Conservation (phyloP, 2,888 invertebrate species). For the Drosophila fungiperda region DNA sequence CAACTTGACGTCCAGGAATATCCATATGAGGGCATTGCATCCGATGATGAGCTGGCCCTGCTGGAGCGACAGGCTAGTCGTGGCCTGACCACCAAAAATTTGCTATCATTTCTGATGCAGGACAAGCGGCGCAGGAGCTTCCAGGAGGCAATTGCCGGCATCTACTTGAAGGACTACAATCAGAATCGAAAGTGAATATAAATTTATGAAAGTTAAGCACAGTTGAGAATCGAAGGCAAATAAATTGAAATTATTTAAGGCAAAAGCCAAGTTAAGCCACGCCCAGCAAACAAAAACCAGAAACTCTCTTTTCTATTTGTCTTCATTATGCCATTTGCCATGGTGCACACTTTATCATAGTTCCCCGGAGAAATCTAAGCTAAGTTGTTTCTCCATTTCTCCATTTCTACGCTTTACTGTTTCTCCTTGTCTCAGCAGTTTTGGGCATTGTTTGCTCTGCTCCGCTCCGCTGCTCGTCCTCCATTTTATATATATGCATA, state of each 20-base stretch:
- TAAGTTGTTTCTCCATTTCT: slow-evolving; percentile 45
- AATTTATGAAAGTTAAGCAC: slow-evolving; percentile 10
- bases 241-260: slow-evolving; percentile 69
- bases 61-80: slow-evolving; percentile 63
- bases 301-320: slow-evolving; percentile 53
- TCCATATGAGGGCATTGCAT: slow-evolving; percentile 13
- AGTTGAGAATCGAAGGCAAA: slow-evolving; percentile 50
- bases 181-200: slow-evolving; percentile 60
- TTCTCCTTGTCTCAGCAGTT: slow-evolving; percentile 58
- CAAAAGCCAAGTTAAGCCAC: slow-evolving; percentile 44
- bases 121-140: slow-evolving; percentile 61
- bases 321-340: slow-evolving; percentile 65
- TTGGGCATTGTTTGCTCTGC: slow-evolving; percentile 41
- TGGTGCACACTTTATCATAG: slow-evolving; percentile 65
- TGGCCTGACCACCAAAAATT: slow-evolving; percentile 48
- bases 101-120: slow-evolving; percentile 56
- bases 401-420: neutral
- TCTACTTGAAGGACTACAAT: slow-evolving; percentile 70
- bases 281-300: slow-evolving; percentile 33
- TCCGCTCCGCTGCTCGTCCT: slow-evolving; percentile 14
- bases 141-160: slow-evolving; percentile 67
- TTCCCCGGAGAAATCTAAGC: slow-evolving; percentile 73
- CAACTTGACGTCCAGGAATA: slow-evolving; percentile 34
- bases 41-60: slow-evolving; percentile 52
- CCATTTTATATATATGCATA: slow-evolving; percentile 22